A percentile compares a stretch with the other conserved stretches of the same genome.
These are phyloP conservation scores for Euwallacea fornicatus DNA, from an alignment of 1,140 invertebrate genomes.

Conservation along the genomic window DNA sequence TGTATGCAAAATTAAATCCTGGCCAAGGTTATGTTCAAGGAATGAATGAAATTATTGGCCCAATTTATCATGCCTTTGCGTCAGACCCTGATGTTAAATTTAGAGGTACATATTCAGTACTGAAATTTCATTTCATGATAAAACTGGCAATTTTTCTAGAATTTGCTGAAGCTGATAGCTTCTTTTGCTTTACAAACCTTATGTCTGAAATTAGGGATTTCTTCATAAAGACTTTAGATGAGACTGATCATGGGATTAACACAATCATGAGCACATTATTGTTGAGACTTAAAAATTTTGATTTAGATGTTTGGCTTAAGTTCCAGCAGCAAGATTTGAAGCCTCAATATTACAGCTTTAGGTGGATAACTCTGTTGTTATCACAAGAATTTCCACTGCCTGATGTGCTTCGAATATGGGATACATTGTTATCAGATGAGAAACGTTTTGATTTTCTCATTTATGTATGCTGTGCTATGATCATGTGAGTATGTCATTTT, in stretches of 20 bases:
- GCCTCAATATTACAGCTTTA: conserved; percentile 95
- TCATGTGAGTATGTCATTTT: conserved; percentile 72
- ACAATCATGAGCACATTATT: conserved; percentile 81
- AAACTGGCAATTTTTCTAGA: conserved; percentile 61
- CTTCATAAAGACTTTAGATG: conserved; percentile 94
- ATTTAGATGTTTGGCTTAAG: conserved; percentile 74
- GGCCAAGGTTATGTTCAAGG: conserved; percentile 98
- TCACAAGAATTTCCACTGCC: conserved; percentile 98
- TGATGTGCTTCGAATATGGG: conserved; percentile 95
- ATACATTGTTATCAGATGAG: conserved; percentile 88
- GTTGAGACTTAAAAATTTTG: conserved; percentile 73
- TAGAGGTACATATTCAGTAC: conserved; percentile 62
- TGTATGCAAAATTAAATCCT: conserved; percentile 97
- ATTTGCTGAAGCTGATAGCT: conserved; percentile 94
- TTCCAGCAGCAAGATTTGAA: conserved; percentile 82
- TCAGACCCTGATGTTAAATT: conserved; percentile 81
- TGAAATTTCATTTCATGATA: background rate
- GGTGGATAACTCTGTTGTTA: conserved; percentile 95
- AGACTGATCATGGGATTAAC: conserved; percentile 86
- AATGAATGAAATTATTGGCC: conserved; percentile 99
- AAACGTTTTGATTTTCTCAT: conserved; percentile 89
- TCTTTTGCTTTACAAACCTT: conserved; percentile 96
- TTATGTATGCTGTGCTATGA: conserved; percentile 94
- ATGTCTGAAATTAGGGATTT: conserved; percentile 98
- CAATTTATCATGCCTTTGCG: conserved; percentile 97